phyloP scores from a whole-genome alignment of 2,113 vertebrate species.

The Columba livia region DNA sequence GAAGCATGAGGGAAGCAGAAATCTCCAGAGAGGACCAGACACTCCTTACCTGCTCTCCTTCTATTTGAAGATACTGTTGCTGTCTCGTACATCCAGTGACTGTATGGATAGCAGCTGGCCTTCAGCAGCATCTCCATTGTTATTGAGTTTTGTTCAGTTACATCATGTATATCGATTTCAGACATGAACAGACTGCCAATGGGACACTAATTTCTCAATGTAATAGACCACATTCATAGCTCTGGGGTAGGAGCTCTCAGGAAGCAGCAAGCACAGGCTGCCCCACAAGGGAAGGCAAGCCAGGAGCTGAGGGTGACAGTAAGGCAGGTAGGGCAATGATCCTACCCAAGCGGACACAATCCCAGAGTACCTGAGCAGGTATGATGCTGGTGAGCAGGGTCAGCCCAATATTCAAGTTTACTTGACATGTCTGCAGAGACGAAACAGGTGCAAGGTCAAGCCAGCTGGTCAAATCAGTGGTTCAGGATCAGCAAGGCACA shows the following conservation, averaged over 20 bases:
- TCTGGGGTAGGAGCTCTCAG: not conserved
- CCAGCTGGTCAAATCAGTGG: not conserved
- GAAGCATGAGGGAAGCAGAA: not conserved
- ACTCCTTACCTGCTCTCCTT: not conserved
- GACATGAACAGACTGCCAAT: not conserved
- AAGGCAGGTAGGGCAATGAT: not conserved
- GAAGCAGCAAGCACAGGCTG: not conserved
- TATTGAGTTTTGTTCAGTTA: not conserved
- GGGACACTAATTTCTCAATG: not conserved
- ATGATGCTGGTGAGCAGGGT: not conserved
- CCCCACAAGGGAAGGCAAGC: not conserved
- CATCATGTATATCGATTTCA: not conserved
- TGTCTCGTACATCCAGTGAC: not conserved
- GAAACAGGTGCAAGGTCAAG: not conserved
- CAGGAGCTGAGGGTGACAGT: not conserved
- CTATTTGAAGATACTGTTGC: not conserved
- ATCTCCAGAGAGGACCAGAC: not conserved
- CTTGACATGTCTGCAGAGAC: not conserved
- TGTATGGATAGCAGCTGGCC: not conserved
- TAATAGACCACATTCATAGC: rapidly evolving
- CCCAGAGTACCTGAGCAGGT: not conserved
- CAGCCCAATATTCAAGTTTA: not conserved
- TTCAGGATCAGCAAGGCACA: not conserved
- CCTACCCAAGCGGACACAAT: not conserved
- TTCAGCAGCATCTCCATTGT: not conserved